Conservation (phyloP, 2,888 invertebrate species). For the Athripsodes cinereus region DNA sequence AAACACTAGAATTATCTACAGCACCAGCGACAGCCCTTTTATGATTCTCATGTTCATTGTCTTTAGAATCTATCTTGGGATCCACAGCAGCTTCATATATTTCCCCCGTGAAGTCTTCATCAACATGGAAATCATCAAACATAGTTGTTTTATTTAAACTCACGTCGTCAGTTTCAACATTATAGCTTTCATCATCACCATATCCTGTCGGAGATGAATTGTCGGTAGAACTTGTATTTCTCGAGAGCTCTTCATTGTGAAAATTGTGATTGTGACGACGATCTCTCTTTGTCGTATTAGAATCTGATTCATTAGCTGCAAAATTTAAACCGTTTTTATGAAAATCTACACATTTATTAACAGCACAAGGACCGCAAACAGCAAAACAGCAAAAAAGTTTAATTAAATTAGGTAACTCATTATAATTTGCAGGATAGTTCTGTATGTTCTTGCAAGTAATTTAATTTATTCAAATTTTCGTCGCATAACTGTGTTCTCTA, state of each 20-base stretch:
- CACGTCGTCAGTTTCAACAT: constrained; percentile 33
- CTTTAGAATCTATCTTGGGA: constrained; percentile 17
- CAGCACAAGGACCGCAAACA: too few species aligned
- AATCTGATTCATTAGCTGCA: constrained; percentile 23
- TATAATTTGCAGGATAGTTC: too few species aligned
- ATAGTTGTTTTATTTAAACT: constrained; percentile 30
- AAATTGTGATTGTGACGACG: constrained; percentile 33
- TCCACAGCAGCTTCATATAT: constrained; percentile 19
- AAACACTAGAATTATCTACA: constrained; percentile 14
- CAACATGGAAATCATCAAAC: constrained; percentile 16
- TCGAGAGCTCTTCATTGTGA: constrained; percentile 34
- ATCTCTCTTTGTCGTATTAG: constrained; percentile 29
- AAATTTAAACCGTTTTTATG: background rate
- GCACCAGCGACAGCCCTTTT: constrained; percentile 3
- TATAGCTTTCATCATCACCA: constrained; percentile 39
- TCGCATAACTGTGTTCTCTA: too few species aligned
- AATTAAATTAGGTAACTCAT: too few species aligned
- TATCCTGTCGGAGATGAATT: constrained; percentile 31
- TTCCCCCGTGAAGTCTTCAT: constrained; percentile 23
- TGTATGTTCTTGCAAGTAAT: too few species aligned
- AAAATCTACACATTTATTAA: too few species aligned
- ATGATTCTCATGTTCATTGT: constrained; percentile 9
- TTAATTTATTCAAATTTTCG: too few species aligned
- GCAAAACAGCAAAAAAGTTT: too few species aligned
- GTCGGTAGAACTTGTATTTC: constrained; percentile 30